Percentiles rank a stretch among this genome's conserved stretches.
phyloP scores from a whole-genome alignment of 2,888 invertebrate species.

The Cylloceria caligata region DNA sequence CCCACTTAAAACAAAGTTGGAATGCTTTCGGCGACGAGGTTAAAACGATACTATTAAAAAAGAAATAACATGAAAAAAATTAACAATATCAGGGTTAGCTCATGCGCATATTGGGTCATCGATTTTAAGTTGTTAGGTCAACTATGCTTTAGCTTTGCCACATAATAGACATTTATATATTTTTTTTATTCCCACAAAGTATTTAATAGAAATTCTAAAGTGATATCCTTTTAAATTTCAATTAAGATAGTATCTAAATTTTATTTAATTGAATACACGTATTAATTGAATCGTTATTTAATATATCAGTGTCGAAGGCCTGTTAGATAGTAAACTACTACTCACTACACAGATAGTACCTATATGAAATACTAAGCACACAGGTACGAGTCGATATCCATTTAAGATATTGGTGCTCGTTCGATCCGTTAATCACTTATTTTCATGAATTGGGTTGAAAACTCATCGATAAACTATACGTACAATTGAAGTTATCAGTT shows the following conservation, averaged over 20 bases:
- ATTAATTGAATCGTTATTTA: not conserved
- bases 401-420: too few relatives aligned
- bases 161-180: not conserved
- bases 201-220: not conserved
- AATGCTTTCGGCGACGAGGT: not conserved
- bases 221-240: not conserved
- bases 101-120: not conserved
- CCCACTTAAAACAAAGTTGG: not conserved
- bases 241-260: not conserved
- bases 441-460: too few relatives aligned
- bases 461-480: too few relatives aligned
- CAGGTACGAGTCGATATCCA: too few relatives aligned
- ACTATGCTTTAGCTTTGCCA: not conserved
- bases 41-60: not conserved
- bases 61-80: not conserved
- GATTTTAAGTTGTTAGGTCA: not conserved
- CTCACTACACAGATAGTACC: too few relatives aligned
- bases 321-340: not conserved
- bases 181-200: not conserved
- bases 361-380: not conserved
- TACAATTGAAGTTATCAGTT: too few relatives aligned
- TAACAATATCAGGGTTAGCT: not conserved
- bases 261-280: not conserved
- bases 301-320: not conserved
- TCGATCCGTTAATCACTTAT: too few relatives aligned